Evolutionary conservation across 2,888 invertebrate genomes (phyloP).

Genomic region (Maniola hyperantus): DNA sequence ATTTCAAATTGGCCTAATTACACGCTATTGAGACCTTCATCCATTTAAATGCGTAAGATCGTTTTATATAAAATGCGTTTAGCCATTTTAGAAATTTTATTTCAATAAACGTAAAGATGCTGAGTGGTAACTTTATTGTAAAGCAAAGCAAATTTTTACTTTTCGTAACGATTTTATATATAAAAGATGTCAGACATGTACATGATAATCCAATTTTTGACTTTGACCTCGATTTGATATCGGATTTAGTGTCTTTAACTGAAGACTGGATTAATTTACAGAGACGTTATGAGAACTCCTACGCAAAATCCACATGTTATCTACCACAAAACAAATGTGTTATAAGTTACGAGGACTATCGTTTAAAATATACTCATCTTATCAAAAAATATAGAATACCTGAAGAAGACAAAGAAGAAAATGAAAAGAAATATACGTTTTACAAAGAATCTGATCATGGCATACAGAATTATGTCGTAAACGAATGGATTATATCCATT

Average conservation of each 20-base stretch:
- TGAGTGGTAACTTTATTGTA: constrained; percentile 27
- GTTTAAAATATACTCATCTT: constrained; percentile 46
- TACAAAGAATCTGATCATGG: not conserved
- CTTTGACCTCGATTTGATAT: constrained; percentile 31
- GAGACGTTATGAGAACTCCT: constrained; percentile 24
- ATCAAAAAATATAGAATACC: constrained; percentile 38
- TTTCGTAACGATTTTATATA: constrained; percentile 26
- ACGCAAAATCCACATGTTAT: constrained; percentile 20
- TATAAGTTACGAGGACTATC: constrained; percentile 22
- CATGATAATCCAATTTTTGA: constrained; percentile 27
- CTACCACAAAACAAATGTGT: constrained; percentile 22
- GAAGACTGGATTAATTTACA: constrained; percentile 31
- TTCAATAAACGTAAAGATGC: constrained; percentile 23
- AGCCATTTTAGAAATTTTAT: constrained; percentile 25
- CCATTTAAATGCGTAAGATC: constrained; percentile 21
- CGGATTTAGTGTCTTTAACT: constrained; percentile 25
- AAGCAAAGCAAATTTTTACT: constrained; percentile 32
- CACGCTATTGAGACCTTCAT: constrained; percentile 26
- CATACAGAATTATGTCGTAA: constrained; percentile 42
- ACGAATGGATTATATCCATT: constrained; percentile 56
- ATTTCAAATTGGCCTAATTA: constrained; percentile 29
- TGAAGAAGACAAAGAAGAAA: constrained; percentile 22
- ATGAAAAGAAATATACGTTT: constrained; percentile 17
- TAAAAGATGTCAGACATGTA: constrained; percentile 28
- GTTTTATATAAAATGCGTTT: constrained; percentile 28